These are phyloP conservation scores for Sterrhoptilus dennistouni DNA, from an alignment of 2,113 vertebrate species.

Conservation along the genomic window DNA sequence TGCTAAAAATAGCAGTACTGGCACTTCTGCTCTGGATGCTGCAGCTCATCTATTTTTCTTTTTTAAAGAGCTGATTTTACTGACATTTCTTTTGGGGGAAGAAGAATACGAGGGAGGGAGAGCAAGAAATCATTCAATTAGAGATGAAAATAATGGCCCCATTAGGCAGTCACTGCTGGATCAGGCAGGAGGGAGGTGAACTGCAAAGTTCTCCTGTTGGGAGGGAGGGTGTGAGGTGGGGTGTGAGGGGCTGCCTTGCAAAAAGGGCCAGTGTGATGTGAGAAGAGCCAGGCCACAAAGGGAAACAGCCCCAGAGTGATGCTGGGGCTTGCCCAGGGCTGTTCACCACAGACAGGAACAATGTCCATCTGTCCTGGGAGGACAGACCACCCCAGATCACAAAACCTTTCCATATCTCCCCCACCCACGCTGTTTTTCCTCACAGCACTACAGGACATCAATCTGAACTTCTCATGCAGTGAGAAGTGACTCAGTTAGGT, in stretches of 20 bases:
- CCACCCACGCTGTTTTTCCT: neutral
- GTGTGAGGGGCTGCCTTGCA: neutral
- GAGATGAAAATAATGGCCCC: neutral
- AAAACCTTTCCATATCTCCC: neutral
- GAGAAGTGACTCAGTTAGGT: neutral
- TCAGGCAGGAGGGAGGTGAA: neutral
- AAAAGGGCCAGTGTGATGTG: neutral
- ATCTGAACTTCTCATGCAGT: neutral
- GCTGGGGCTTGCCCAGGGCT: neutral
- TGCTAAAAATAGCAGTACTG: neutral
- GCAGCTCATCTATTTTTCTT: neutral
- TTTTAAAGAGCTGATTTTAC: neutral
- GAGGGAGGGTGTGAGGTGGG: neutral
- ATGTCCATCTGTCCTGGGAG: neutral
- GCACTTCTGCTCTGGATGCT: neutral
- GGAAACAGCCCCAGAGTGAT: neutral
- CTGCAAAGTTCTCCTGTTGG: neutral
- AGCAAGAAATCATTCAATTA: neutral
- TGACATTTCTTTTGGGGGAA: neutral
- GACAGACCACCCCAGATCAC: neutral
- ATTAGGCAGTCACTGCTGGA: accelerated
- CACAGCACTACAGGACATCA: neutral
- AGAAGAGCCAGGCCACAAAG: neutral
- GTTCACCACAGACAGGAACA: neutral
- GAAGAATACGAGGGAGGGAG: neutral